Base-by-base conservation (phyloP, 2,113 vertebrate species). In the Dasypus novemcinctus region DNA sequence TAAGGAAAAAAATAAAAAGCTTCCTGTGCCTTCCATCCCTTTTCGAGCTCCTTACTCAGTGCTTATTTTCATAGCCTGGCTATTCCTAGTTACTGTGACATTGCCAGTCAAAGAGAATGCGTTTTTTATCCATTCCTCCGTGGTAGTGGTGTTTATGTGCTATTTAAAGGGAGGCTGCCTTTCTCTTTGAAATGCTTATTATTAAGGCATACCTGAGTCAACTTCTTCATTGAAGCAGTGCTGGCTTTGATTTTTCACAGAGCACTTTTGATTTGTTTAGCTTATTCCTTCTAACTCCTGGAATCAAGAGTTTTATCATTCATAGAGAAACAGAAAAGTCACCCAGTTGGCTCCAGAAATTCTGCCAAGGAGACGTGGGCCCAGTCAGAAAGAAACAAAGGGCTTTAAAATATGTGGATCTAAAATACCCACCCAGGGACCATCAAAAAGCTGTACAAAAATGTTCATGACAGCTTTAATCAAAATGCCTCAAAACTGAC, bases 161-260 rank as follows among this genome's bases (percentile, higher is more conserved):
- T 74, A 18, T 63, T 90, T 91, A 86, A 94, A 94, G 33, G 54
- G 41, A 91, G 27, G 7, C 82, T 91, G 25, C 82, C 82, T 89
- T 21, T 89, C 81, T 94, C 87, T 95, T 95, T 97, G 93, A 96
- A 91, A 92, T 84, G 90, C 71, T 94, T 72, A 64, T 94, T 91
- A 85, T 49, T 69, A 59, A 90, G 29, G 57, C n/a, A 57, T 79
- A 31, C 89, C 59, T 71, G 59, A 81, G 38, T 90, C 93, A 66
- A 13, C 23, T 46, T 95, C 95, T 84, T 78, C 71, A 78, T 54
- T 15, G 12, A 27, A 54, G 75, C 29, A 68, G 38, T 49, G 38
- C 87, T 49, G 43, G 64, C 84, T 96, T 93, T 95, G 83, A 87
- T 94, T 94, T 94, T 96, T 80, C 87, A 87, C 14, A 84, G 84